Base-by-base conservation (phyloP, 2,888 invertebrate species). In the Acleris emargana region DNA sequence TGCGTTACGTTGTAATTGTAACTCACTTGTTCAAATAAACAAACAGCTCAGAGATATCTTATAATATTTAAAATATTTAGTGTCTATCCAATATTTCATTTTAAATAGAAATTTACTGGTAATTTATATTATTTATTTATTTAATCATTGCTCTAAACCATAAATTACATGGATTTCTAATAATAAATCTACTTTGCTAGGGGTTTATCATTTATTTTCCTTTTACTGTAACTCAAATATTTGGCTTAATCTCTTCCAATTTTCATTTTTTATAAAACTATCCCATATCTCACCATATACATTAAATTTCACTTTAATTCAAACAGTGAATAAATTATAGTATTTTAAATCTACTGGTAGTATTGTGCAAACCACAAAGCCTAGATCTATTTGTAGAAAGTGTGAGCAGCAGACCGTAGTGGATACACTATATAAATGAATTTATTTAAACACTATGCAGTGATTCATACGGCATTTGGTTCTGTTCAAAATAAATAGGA, bases 361-460 rank as follows among this genome's bases (percentile, higher is more conserved):
- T 67, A 76, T 77, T 76, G 73, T 77, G 73, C 68, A 72, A 77
- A 75, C 64, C 64, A 62, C 72, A 50, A 71, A 64, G 75, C 76
- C 80, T 79, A 80, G 76, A 74, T 80, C 62, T 71, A 45, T 45
- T 17, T 28, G 68, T 81, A 84, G 83, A 85, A 85, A 85, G 83
- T 84, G 76, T 77, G 75, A 58, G 61, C 80, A 82, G 68, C 66
- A 63, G 78, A 72, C 73, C 76, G 69, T 79, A 68, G 67, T 73
- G 45, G 58, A 70, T 71, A 71, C 70, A 74, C 70, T 72, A 50
- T 67, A 58, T 61, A 55, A 60, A 67, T 55, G 51, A 61, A 59
- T 55, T 66, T 16, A 47, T 38, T 9, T 57, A n/a, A 6, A n/a
- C 4, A n/a, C n/a, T 22, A 25, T 20, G n/a, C 45, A 45, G 45